Conservation (phyloP, 1,140 invertebrate species). For the Aphelinus atriplicis region DNA sequence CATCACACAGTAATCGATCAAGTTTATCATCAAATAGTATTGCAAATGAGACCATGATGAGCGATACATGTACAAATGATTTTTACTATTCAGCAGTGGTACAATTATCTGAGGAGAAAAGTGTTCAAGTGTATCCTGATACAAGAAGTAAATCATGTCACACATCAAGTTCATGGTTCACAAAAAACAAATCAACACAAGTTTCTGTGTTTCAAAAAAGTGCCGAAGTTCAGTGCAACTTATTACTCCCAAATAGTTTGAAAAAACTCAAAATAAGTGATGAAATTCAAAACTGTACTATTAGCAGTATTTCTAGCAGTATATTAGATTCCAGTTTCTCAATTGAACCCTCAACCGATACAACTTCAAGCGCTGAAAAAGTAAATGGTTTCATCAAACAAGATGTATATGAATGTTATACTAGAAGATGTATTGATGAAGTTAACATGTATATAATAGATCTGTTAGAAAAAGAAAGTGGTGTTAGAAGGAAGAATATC, state of each 20-base stretch:
- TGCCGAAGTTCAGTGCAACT: neutral
- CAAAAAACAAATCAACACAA: neutral
- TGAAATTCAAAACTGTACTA: neutral
- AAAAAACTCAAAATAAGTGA: neutral
- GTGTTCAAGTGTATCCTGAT: neutral
- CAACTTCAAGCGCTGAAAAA: neutral
- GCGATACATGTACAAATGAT: neutral
- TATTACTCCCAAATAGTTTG: too few species aligned
- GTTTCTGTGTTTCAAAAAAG: neutral
- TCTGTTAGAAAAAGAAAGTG: neutral
- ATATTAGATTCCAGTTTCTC: neutral
- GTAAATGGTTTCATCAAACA: neutral
- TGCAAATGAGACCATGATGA: neutral
- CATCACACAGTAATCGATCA: neutral
- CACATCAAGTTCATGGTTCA: neutral
- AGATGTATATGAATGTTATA: too few species aligned
- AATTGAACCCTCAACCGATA: neutral
- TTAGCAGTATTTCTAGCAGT: neutral
- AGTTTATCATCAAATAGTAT: neutral
- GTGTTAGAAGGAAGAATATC: conserved; percentile 26
- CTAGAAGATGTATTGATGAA: too few species aligned
- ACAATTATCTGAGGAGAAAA: neutral
- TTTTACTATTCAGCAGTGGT: neutral
- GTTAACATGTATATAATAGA: neutral
- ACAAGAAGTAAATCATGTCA: neutral